A percentile compares a stretch with the other conserved stretches of the same genome.
These are phyloP conservation scores for Hymenopus coronatus DNA, from an alignment of 2,888 invertebrate genomes.

Conservation along the genomic window DNA sequence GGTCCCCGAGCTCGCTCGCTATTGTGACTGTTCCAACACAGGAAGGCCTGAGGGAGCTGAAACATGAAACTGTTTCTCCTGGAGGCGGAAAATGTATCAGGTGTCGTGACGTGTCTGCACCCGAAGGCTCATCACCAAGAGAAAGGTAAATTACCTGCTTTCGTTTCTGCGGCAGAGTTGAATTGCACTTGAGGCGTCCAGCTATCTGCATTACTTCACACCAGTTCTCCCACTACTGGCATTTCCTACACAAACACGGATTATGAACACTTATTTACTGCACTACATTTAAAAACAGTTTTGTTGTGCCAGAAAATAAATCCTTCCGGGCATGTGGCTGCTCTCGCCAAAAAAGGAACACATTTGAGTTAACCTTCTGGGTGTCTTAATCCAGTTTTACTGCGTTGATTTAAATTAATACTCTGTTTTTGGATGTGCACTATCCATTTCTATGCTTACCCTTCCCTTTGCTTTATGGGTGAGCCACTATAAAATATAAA, in stretches of 20 bases:
- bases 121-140: neutral
- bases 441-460: too few relatives aligned
- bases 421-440: too few relatives aligned
- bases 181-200: neutral
- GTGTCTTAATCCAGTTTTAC: too few relatives aligned
- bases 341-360: too few relatives aligned
- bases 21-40: neutral
- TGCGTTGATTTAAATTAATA: too few relatives aligned
- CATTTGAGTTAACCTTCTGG: too few relatives aligned
- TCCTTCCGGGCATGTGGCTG: neutral
- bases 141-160: neutral
- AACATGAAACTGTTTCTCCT: neutral
- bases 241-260: neutral
- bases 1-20: neutral
- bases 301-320: neutral
- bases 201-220: neutral
- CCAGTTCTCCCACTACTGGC: neutral
- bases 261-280: neutral
- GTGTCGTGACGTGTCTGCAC: neutral
- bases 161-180: neutral
- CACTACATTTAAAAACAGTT: neutral
- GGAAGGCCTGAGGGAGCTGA: neutral
- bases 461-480: too few relatives aligned
- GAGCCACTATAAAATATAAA: too few relatives aligned
- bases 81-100: neutral